Percentiles rank a stretch among this genome's conserved stretches.
Evolutionary conservation across 2,797 vertebrate species (phyloP).

Genomic region (Molossus molossus): DNA sequence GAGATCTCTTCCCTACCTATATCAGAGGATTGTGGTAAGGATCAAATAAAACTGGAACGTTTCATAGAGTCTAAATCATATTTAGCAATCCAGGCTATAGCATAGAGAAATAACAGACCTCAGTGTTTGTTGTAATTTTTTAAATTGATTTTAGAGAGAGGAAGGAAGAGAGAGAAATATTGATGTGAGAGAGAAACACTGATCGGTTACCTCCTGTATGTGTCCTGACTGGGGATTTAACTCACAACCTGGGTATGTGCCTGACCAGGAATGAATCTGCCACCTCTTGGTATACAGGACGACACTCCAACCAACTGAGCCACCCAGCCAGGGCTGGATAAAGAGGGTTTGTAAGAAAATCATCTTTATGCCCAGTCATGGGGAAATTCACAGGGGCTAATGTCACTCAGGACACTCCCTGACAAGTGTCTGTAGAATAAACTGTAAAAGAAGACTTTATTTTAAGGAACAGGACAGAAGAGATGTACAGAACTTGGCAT

Average conservation of each 20-base stretch:
- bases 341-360: background rate
- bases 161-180: no score
- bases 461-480: background rate
- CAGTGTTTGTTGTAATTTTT: background rate
- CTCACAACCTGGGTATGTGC: no score
- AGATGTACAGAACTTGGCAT: background rate
- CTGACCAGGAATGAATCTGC: no score
- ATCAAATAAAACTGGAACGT: background rate
- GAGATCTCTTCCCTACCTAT: background rate
- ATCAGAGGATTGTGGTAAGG: background rate
- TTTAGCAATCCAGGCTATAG: background rate
- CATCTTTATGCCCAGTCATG: background rate
- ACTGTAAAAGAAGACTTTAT: background rate
- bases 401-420: background rate
- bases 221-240: no score
- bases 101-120: background rate
- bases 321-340: background rate
- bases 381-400: background rate
- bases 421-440: background rate
- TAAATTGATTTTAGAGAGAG: no score
- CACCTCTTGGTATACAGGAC: no score
- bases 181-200: no score
- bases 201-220: no score
- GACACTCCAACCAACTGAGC: no score
- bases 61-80: background rate